Evolutionary conservation across 2,113 vertebrate species (phyloP).

Genomic region (Thamnophis sirtalis): DNA sequence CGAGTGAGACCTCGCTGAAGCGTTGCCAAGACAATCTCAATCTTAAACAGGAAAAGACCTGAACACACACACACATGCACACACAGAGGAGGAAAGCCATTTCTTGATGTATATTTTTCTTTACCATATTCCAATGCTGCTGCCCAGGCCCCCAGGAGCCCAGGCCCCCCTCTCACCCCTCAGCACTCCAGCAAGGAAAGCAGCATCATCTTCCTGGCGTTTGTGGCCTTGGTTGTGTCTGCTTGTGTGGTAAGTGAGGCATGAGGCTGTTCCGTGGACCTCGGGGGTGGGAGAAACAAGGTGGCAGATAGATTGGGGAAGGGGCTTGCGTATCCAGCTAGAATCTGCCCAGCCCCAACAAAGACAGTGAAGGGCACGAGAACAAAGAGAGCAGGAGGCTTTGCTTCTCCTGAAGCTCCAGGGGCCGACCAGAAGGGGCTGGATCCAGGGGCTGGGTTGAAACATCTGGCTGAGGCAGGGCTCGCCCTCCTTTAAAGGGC

Average conservation of each 20-base stretch:
- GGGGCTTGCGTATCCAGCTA: neutral
- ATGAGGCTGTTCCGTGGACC: rapidly evolving
- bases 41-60: too few relatives aligned
- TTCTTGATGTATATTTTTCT: neutral
- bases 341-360: neutral
- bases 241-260: conserved; percentile 63
- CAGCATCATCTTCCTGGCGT: conserved; percentile 50
- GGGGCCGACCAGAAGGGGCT: neutral
- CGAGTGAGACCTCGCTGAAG: too few relatives aligned
- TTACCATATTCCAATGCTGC: neutral
- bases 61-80: too few relatives aligned
- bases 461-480: neutral
- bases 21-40: too few relatives aligned
- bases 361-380: neutral
- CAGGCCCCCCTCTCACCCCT: rapidly evolving
- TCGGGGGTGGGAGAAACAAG: neutral
- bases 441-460: neutral
- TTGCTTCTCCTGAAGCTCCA: neutral
- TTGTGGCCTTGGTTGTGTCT: conserved; percentile 63
- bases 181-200: conserved; percentile 21
- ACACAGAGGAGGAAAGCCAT: neutral
- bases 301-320: neutral
- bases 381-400: neutral
- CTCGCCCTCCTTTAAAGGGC: neutral
- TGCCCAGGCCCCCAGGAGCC: neutral